phyloP scores from a whole-genome alignment of 2,797 vertebrate genomes.

The Avahi laniger region DNA sequence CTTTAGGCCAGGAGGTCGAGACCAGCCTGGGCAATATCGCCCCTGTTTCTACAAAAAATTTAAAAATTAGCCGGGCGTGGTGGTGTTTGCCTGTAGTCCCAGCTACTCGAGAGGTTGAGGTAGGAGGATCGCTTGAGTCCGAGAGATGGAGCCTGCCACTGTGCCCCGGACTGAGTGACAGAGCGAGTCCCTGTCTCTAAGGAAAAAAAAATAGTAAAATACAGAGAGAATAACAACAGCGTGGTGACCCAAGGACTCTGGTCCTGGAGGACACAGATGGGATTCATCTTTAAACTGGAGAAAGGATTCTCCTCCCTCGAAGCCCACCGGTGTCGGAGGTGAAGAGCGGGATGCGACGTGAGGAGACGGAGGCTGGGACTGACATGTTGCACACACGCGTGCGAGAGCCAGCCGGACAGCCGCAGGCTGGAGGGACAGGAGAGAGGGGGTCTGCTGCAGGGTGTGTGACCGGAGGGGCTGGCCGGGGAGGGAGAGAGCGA shows the following conservation, averaged over 20 bases:
- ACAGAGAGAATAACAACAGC: accelerated
- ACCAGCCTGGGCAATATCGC: not conserved
- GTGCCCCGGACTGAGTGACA: not conserved
- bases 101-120: not conserved
- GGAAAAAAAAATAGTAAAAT: not conserved
- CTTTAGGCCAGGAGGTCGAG: not conserved
- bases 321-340: not conserved
- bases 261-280: not conserved
- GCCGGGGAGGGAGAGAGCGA: too few relatives aligned
- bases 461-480: not conserved
- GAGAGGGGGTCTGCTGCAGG: accelerated
- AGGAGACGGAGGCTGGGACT: not conserved
- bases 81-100: not conserved
- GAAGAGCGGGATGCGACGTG: not conserved
- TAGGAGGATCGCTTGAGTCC: not conserved
- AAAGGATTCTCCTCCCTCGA: too few relatives aligned
- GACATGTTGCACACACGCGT: accelerated
- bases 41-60: not conserved
- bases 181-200: not conserved
- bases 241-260: accelerated
- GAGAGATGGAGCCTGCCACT: not conserved
- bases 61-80: not conserved
- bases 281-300: not conserved
- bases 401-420: not conserved
- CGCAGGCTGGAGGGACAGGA: too few relatives aligned